Evolutionary conservation across 2,797 vertebrate genomes (phyloP), one percentile per base, ranked within the genome.

Genomic region (Oreochromis grahami): DNA sequence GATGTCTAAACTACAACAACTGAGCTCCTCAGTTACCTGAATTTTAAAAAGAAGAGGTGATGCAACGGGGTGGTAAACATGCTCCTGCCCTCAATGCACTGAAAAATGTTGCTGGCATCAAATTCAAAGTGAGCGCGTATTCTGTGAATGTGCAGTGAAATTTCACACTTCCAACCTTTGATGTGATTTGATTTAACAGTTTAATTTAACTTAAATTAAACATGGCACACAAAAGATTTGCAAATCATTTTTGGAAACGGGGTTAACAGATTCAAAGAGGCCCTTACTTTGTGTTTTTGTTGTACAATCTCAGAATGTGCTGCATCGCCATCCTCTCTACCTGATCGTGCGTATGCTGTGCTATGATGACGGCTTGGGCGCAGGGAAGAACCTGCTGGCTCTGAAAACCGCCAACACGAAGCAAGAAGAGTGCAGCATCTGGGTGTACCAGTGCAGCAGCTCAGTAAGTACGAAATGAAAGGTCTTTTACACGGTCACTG

Each of bases 371-470:
- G 98, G 98, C 6, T 96, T 99, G 45, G 98, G 98, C 2, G 97
- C 98, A 3, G 98, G 98, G 21, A 98, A 96, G 91, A 99, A 98
- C 94, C 95, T 99, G 65, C 91, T 99, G 89, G 98, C 98, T 43
- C 95, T 99, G 87, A 99, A 98, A 93, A 99, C 98, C 90, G 98
- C 98, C 0, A 97, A 99, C 12, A 88, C 95, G 9, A 90, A 96
- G 82, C 97, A 97, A 24, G 96, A 98, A 82, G 97, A 97, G 79
- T 98, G 96, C 95, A 98, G 96, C 94, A 97, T 99, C 88, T 99
- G 98, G 98, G 96, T 99, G 2, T 99, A 99, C 88, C 98, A 99
- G 96, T 99, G 98, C 93, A 97, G 93, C 94, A 99, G 96, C 92
- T 95, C 98, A 87, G 99, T 99, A 93, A 98, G 98, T 84, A 68